phyloP scores from a whole-genome alignment of 1,140 invertebrate species.

The Euschistus heros region DNA sequence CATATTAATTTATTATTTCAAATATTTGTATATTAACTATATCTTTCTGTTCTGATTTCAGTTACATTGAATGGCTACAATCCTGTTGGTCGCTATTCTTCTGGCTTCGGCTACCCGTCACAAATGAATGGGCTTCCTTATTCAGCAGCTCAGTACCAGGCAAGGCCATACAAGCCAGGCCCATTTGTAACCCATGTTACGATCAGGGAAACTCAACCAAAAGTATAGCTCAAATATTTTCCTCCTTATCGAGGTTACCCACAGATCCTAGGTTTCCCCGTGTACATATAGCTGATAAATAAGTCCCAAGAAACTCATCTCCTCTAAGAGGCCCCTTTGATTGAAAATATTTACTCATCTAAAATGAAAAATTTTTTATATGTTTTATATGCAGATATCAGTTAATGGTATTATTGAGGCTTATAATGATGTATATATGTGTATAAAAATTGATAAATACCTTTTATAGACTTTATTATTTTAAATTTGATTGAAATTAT shows the following conservation, averaged over 20 bases:
- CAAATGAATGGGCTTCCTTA: slow-evolving; percentile 30
- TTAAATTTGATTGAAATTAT: too few relatives aligned
- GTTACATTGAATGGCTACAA: slow-evolving; percentile 7
- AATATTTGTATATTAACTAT: too few relatives aligned
- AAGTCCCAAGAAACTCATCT: too few relatives aligned
- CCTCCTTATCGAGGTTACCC: neutral
- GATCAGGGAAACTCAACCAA: slow-evolving; percentile 33
- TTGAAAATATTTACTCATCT: neutral
- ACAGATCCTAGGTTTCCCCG: neutral
- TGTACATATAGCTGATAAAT: too few relatives aligned
- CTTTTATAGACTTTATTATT: too few relatives aligned
- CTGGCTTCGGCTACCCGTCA: slow-evolving; percentile 22
- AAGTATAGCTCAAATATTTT: neutral
- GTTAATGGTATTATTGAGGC: neutral
- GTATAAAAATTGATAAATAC: too few relatives aligned
- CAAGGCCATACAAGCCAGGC: slow-evolving; percentile 35
- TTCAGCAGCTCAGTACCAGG: slow-evolving; percentile 26
- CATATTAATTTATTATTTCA: too few relatives aligned
- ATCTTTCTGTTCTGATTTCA: neutral
- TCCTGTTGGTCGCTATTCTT: slow-evolving; percentile 1
- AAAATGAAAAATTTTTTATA: neutral
- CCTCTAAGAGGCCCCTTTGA: neutral
- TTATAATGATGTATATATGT: too few relatives aligned
- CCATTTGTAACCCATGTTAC: slow-evolving; percentile 48
- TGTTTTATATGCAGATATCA: neutral